These are phyloP conservation scores for Monomorium pharaonis DNA, from an alignment of 1,140 invertebrate species.

Conservation along the genomic window DNA sequence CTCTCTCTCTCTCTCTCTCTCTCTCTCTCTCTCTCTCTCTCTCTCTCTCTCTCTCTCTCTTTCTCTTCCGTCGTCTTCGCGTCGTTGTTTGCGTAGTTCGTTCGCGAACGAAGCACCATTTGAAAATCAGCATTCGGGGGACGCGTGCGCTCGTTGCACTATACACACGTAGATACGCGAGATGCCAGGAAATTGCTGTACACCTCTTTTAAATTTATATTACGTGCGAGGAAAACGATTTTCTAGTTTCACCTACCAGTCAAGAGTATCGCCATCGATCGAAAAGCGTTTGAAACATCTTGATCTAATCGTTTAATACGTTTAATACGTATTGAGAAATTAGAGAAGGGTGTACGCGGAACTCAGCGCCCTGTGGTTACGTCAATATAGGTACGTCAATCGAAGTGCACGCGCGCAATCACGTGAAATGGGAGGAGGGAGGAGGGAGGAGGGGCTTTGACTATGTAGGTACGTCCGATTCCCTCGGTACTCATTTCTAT, in stretches of 20 bases:
- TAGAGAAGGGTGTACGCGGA: not conserved
- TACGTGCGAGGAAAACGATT: not conserved
- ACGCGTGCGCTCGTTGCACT: not conserved
- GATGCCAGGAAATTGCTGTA: slow-evolving; percentile 1
- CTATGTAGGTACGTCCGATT: slow-evolving; percentile 54
- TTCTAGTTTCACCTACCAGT: not conserved
- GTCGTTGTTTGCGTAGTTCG: slow-evolving; percentile 62
- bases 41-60: not conserved
- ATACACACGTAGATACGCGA: not conserved
- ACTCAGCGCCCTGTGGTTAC: not conserved
- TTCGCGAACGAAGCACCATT: slow-evolving; percentile 63
- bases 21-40: not conserved
- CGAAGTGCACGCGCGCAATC: slow-evolving; percentile 44
- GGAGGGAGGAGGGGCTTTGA: too few species aligned
- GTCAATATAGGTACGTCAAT: slow-evolving; percentile 44
- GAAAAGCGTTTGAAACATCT: not conserved
- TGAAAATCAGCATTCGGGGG: slow-evolving; percentile 69
- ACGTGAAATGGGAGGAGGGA: slow-evolving; percentile 42
- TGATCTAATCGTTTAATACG: not conserved
- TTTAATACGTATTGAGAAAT: not conserved
- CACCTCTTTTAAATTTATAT: not conserved
- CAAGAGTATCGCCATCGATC: not conserved
- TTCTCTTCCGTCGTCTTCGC: too few species aligned
- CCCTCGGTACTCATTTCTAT: slow-evolving; percentile 57
- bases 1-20: slow-evolving; percentile 4